Evolutionary conservation across 23 tunicate genomes (phyloP).

Genomic region (Trididemnum miniatum): DNA sequence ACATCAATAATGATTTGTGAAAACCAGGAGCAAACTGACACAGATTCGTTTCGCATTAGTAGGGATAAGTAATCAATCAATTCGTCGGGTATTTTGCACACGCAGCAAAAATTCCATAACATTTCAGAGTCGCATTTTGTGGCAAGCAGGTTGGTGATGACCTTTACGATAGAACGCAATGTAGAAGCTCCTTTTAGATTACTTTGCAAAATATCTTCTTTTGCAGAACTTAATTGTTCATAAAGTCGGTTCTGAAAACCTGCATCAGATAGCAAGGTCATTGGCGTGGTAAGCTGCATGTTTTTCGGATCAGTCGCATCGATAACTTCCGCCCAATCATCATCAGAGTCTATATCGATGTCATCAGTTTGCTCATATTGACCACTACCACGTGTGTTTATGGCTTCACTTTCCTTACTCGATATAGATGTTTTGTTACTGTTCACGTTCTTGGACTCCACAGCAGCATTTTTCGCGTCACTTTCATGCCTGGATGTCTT

Average conservation of each 20-base stretch:
- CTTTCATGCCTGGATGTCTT: not conserved
- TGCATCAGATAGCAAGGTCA: slow-evolving; percentile 61
- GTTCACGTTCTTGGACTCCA: not conserved
- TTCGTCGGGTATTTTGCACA: slow-evolving; percentile 30
- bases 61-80: slow-evolving; percentile 25
- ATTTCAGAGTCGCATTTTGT: slow-evolving; percentile 72
- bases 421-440: not conserved
- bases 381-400: not conserved
- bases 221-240: slow-evolving; percentile 45
- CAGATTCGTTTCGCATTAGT: slow-evolving; percentile 10
- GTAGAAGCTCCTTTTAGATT: slow-evolving; percentile 36
- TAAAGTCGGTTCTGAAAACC: slow-evolving; percentile 42
- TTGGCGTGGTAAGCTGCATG: slow-evolving; percentile 85
- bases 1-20: slow-evolving; percentile 45
- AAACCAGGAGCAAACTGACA: slow-evolving; percentile 50
- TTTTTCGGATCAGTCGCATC: slow-evolving; percentile 84
- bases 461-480: not conserved
- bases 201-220: slow-evolving; percentile 19
- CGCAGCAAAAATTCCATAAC: slow-evolving; percentile 57
- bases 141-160: slow-evolving; percentile 60
- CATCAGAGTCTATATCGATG: slow-evolving; percentile 51
- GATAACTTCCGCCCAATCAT: slow-evolving; percentile 86
- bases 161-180: slow-evolving; percentile 52
- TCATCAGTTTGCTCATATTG: not conserved
- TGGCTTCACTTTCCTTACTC: not conserved